Evolutionary conservation across 92 coral and sea anemone genomes (phyloP), one percentile per base, ranked within the genome.

Genomic region (Actinernus sp.): DNA sequence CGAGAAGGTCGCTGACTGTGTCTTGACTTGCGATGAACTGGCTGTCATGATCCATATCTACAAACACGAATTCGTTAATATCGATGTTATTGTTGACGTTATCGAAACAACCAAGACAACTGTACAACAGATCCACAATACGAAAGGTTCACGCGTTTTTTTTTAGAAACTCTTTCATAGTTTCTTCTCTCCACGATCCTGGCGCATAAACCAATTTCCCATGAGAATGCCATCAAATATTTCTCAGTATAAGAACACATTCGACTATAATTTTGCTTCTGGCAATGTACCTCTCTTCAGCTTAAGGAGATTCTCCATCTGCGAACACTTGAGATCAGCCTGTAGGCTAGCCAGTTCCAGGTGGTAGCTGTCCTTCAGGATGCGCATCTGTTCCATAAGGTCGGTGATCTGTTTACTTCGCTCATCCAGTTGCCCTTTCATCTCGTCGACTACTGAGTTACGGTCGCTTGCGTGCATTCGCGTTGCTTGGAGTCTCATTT

Each of bases 311-410:
- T 90, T 90, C 45, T 90, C 97, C 92, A 86, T 86, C 49, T 90
- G 97, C 0, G 92, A 87, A 45, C 92, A 80, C 63, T 81, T 90
- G 2, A 90, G 77, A 27, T 90, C 97, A 11, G 92, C 97, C 25
- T 86, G 97, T 27, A 90, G 43, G 55, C 92, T 90, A 1, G 93
- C 97, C 28, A 90, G 52, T 54, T 90, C 97, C 12, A 90, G 76
- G 12, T 81, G 80, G 22, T 90, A 90, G 26, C 97, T 90, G 62
- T 90, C 97, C 29, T 90, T 90, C 1, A 90, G 63, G 12, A 85
- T 48, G 32, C 81, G 58, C 61, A 90, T 70, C 49, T 90, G 97
- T 57, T 81, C 88, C 83, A 81, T 90, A 3, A 90, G 61, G 16
- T 76, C 92, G 13, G 68, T 53, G 29, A 90, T 90, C 38, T 90